These are phyloP conservation scores for Cataglyphis hispanica DNA, from an alignment of 1,140 invertebrate species.

Conservation along the genomic window DNA sequence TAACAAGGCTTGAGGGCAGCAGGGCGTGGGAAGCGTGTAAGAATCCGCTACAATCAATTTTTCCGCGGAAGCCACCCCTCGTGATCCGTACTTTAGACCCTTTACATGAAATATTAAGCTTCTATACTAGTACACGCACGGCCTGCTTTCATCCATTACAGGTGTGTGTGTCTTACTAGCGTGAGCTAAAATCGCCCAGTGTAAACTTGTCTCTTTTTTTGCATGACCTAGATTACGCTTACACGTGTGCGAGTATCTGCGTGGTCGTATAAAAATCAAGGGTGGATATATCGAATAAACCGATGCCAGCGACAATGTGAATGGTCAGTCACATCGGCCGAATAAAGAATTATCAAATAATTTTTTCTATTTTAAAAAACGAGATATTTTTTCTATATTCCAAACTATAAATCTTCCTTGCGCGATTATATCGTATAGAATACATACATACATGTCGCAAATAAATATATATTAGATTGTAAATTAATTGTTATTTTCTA, in stretches of 20 bases:
- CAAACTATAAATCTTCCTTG: slow-evolving; percentile 12
- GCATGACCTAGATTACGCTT: slow-evolving; percentile 62
- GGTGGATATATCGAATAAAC: slow-evolving; percentile 61
- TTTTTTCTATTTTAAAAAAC: slow-evolving; percentile 2
- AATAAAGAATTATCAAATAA: slow-evolving; percentile 46
- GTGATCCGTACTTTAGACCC: slow-evolving; percentile 61
- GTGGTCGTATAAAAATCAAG: slow-evolving; percentile 59
- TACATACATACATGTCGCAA: not conserved
- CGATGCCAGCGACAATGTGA: slow-evolving; percentile 44
- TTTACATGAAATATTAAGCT: slow-evolving; percentile 73
- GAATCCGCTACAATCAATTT: slow-evolving; percentile 70
- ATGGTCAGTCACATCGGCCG: slow-evolving; percentile 35
- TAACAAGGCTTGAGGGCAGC: slow-evolving; percentile 14
- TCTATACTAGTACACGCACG: slow-evolving; percentile 10
- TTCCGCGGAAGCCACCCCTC: slow-evolving; percentile 57
- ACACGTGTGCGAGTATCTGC: slow-evolving; percentile 49
- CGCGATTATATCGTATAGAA: slow-evolving; percentile 18
- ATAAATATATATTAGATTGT: not conserved
- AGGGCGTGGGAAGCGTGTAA: slow-evolving; percentile 54
- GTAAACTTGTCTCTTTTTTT: slow-evolving; percentile 58
- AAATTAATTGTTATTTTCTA: slow-evolving; percentile 44
- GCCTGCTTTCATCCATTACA: slow-evolving; percentile 40
- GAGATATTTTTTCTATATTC: slow-evolving; percentile 49
- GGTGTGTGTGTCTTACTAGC: slow-evolving; percentile 4
- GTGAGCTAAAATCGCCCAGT: slow-evolving; percentile 35